These are phyloP conservation scores for Grantiella picta DNA, from an alignment of 2,113 vertebrate species.

Conservation along the genomic window DNA sequence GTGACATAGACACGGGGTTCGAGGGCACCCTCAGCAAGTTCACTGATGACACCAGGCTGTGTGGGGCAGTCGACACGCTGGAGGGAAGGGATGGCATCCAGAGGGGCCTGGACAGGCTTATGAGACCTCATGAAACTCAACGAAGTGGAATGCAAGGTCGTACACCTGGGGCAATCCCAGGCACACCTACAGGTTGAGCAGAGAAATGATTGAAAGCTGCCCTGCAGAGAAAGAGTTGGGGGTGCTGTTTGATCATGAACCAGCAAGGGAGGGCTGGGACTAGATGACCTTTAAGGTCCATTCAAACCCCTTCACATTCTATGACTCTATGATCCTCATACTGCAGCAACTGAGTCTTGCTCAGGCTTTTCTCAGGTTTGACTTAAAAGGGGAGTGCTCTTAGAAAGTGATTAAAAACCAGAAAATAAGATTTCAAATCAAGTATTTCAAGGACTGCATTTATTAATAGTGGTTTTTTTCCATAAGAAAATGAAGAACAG, in stretches of 20 bases:
- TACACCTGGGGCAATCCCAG: background rate
- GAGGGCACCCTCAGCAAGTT: background rate
- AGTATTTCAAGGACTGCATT: background rate
- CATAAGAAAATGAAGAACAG: background rate
- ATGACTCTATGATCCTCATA: background rate
- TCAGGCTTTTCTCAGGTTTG: background rate
- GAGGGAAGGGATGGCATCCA: background rate
- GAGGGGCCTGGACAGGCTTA: background rate
- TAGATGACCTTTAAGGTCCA: background rate
- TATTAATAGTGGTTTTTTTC: background rate
- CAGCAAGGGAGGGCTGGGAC: background rate
- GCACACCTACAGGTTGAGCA: too few species aligned
- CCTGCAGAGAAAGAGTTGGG: background rate
- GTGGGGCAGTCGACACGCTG: fast-evolving
- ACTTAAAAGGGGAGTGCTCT: background rate
- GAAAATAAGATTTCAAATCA: background rate
- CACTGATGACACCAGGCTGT: background rate
- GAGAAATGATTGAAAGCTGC: background rate
- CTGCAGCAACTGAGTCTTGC: background rate
- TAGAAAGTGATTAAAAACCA: background rate
- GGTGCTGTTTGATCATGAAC: background rate
- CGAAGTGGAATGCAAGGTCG: background rate
- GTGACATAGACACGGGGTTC: background rate
- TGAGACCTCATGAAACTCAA: background rate
- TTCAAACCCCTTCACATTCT: background rate